Evolutionary conservation across 2,888 invertebrate genomes (phyloP), one percentile per base, ranked within the genome.

Genomic region (Drosophila conformis): DNA sequence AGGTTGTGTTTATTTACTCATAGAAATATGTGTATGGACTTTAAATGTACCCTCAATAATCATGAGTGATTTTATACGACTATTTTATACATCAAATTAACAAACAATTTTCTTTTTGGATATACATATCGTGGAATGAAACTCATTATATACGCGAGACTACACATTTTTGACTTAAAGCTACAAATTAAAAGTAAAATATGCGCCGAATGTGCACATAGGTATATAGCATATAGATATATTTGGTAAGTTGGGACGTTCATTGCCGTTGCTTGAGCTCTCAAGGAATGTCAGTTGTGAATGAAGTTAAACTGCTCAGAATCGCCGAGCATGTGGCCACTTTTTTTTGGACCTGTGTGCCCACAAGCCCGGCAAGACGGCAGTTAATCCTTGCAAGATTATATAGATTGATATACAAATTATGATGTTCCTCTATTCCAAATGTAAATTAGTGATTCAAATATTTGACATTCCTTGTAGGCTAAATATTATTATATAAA

Each of bases 201-300:
- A 73, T 84, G 87, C 70, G 71, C 73, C 69, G 36, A 72, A 59
- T 70, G 60, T 73, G 72, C 82, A 79, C 67, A 76, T 71, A 75
- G 54, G 27, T 69, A 70, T 61, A 82, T 72, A 81, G 75, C 66
- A 80, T 80, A 85, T 74, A 80, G 18, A 64, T 75, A 75, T 90
- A 73, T 83, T 90, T 86, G 90, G 89, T 89, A 88, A 89, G 73
- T 83, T 80, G 78, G 73, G 73, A 82, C 80, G 78, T 83, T 70
- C 73, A 76, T 62, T 75, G 65, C 67, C 69, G 63, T 64, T 64
- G 69, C 61, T 59, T 62, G 54, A 57, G 68, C 57, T 69, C 33
- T 59, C 67, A 78, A 77, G 78, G 83, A 86, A 88, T 82, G 73
- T 42, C 48, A 61, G 31, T 8, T 46, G 11, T 53, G 27, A 36